Percentiles rank a stretch among this genome's conserved stretches.
These are phyloP conservation scores for Brevipalpus yothersi DNA, from an alignment of 1,140 invertebrate species.

Conservation along the genomic window DNA sequence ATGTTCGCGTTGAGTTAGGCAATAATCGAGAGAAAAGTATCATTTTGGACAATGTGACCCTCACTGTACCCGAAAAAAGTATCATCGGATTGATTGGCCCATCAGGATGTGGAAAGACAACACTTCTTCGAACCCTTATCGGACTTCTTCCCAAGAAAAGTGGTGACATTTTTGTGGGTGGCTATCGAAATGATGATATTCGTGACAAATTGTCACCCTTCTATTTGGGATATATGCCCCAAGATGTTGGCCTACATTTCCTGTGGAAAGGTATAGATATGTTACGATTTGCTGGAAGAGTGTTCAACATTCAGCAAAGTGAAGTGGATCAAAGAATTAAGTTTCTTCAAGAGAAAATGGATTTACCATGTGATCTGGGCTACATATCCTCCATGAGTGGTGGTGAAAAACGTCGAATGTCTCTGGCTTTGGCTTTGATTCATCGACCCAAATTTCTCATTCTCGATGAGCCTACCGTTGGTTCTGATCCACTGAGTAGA, in stretches of 20 bases:
- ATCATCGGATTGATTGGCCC: slow-evolving; percentile 15
- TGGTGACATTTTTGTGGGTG: slow-evolving; percentile 5
- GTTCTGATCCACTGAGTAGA: slow-evolving; percentile 61
- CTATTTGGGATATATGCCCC: slow-evolving; percentile 13
- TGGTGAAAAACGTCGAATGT: slow-evolving; percentile 70
- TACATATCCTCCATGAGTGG: slow-evolving; percentile 32
- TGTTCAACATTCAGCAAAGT: slow-evolving; percentile 47
- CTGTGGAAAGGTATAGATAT: slow-evolving; percentile 84
- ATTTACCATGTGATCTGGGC: slow-evolving; percentile 37
- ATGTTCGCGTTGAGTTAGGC: too few species aligned
- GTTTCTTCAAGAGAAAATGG: slow-evolving; percentile 66
- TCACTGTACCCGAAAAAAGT: slow-evolving; percentile 4
- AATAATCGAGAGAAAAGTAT: background rate
- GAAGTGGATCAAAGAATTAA: slow-evolving; percentile 34
- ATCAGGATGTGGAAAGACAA: slow-evolving; percentile 14
- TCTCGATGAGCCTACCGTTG: slow-evolving; percentile 80
- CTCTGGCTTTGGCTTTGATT: slow-evolving; percentile 70
- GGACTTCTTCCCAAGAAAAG: background rate
- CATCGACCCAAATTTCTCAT: slow-evolving; percentile 85
- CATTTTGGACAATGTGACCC: slow-evolving; percentile 8
- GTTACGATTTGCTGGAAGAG: slow-evolving; percentile 80
- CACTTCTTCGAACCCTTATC: slow-evolving; percentile 6
- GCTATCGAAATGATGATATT: slow-evolving; percentile 15
- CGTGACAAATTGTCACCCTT: slow-evolving; percentile 7
- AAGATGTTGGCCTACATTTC: slow-evolving; percentile 60